Percentiles rank a stretch among this genome's conserved stretches.
phyloP scores from a whole-genome alignment of 2,888 invertebrate genomes.

The Plebejus melissa region DNA sequence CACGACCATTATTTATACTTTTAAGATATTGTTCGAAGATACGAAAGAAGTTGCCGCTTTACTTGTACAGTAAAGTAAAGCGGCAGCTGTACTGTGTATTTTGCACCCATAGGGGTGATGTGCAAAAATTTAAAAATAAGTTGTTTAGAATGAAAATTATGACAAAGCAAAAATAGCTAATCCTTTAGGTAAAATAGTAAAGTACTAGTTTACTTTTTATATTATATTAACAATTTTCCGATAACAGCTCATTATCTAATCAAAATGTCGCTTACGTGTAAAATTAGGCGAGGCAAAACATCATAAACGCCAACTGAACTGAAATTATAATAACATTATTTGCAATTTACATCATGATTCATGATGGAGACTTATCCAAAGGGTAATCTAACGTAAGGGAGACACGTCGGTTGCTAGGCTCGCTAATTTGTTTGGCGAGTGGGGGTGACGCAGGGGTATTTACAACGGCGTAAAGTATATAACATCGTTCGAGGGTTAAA shows the following conservation, averaged over 20 bases:
- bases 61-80: no score
- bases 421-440: conserved; percentile 74
- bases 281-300: background rate
- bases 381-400: conserved; percentile 27
- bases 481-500: conserved; percentile 4
- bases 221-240: no score
- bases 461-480: conserved; percentile 5
- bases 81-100: background rate
- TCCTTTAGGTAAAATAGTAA: no score
- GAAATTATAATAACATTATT: background rate
- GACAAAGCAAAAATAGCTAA: no score
- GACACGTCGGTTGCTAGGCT: conserved; percentile 52
- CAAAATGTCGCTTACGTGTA: background rate
- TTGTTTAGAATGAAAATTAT: no score
- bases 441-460: conserved; percentile 54
- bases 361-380: conserved; percentile 18
- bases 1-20: background rate
- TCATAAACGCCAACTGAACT: background rate
- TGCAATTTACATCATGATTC: conserved; percentile 10
- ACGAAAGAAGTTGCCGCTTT: background rate
- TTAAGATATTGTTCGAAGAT: background rate
- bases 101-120: background rate
- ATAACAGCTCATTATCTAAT: no score
- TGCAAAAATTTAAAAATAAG: no score
- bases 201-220: no score